Conservation (phyloP, 2,888 invertebrate species). For the Callimorpha dominula region DNA sequence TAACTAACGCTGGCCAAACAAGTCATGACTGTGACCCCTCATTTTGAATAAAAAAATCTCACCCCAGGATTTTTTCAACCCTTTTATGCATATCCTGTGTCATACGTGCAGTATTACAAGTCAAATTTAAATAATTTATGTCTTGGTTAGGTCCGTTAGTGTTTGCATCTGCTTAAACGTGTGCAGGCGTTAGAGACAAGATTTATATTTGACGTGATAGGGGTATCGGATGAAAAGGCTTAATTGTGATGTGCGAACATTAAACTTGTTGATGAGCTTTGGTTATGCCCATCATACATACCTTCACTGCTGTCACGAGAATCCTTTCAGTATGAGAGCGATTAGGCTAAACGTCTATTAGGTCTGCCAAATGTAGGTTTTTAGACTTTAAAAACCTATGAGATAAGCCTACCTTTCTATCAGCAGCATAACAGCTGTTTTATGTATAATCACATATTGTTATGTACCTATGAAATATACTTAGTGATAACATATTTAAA, state of each 20-base stretch:
- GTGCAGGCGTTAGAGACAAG: constrained; percentile 51
- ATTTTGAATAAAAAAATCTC: constrained; percentile 72
- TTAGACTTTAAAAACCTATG: no score
- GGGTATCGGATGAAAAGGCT: constrained; percentile 32
- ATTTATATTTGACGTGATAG: constrained; percentile 49
- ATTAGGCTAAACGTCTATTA: no score
- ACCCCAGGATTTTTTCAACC: constrained; percentile 80
- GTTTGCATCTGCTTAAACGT: constrained; percentile 74
- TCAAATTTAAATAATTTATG: constrained; percentile 87
- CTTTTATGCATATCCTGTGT: constrained; percentile 85
- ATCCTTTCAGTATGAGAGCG: background rate
- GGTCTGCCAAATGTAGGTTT: background rate
- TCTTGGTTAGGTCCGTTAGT: constrained; percentile 69
- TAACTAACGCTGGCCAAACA: constrained; percentile 73
- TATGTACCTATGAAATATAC: no score
- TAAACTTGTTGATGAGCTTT: background rate
- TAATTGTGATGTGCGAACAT: constrained; percentile 23
- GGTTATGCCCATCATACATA: background rate
- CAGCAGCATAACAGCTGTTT: no score
- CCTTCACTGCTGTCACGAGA: background rate
- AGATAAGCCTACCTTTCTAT: no score
- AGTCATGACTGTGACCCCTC: constrained; percentile 67
- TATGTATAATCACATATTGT: no score
- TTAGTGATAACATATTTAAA: no score
- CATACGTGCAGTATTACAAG: constrained; percentile 83